Evolutionary conservation across 2,888 invertebrate genomes (phyloP), one percentile per base, ranked within the genome.

Genomic region (Isoperla grammatica): DNA sequence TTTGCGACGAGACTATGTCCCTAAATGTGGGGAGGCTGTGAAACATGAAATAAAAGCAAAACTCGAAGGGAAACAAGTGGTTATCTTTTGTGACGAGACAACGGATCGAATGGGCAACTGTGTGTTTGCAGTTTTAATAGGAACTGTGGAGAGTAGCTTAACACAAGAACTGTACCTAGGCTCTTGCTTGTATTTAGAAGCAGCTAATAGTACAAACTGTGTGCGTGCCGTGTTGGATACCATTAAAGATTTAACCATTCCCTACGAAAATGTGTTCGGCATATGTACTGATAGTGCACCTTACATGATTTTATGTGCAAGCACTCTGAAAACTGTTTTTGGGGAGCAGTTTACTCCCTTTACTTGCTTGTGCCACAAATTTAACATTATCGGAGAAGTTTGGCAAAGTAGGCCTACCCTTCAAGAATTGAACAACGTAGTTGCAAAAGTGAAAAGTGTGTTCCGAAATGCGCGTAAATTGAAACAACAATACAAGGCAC

Each of bases 81-180:
- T 42, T 9, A n/a, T 55, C 20, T 55, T 40, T 37, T 55, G 40
- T 13, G 54, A 35, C 8, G 35, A 54, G 19, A 54, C 37, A 3
- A 54, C 54, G 3, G 54, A 54, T 29, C 37, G 35, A n/a, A 54
- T 40, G 23, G 54, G 54, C 15, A 54, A 17, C 17, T 54, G 54
- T 13, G 54, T 54, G 35, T 23, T 54, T 29, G 54, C 40, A 17
- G 54, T 54, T 15, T 37, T 54, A 23, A 39, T 54, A 23, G 19
- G 54, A 15, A 39, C 19, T 35, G 17, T 55, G 11, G 39, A 37
- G n/a, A 15, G 43, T 13, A 39, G 13, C n/a, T 5, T 8, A 4
- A 55, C 22, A n/a, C 55, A 55, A 13, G 13, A 55, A 6, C 43
- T 55, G 15, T 55, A 39, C 15, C 23, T 37, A 13, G 55, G 40